phyloP scores from a whole-genome alignment of 2,113 vertebrate species.

The Microtus montanus region DNA sequence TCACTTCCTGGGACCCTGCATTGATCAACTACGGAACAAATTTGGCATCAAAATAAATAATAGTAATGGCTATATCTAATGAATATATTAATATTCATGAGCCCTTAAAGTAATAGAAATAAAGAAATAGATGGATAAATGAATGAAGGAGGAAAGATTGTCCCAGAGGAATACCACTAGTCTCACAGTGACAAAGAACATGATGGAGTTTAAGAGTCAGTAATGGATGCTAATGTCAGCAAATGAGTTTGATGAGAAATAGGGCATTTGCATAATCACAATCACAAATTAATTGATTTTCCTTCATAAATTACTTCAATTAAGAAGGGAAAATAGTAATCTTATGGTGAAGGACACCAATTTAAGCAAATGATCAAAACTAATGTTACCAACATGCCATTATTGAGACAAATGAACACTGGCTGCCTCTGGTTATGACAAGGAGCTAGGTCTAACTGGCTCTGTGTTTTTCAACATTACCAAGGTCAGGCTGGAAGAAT shows the following conservation, averaged over 20 bases:
- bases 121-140: not conserved
- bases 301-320: conserved; percentile 29
- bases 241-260: conserved; percentile 22
- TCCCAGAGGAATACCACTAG: not conserved
- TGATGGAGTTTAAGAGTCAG: conserved; percentile 6
- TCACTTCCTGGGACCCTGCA: not conserved
- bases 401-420: not conserved
- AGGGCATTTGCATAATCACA: conserved; percentile 8
- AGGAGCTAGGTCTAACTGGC: not conserved
- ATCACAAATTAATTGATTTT: not conserved
- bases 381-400: conserved; percentile 4
- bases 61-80: conserved; percentile 4
- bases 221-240: conserved; percentile 40
- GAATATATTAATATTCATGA: conserved; percentile 16
- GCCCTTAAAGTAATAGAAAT: not conserved
- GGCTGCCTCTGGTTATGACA: not conserved
- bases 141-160: not conserved
- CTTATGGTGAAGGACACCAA: not conserved
- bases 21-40: not conserved
- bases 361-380: conserved; percentile 36
- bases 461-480: not conserved
- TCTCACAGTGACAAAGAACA: not conserved
- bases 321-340: conserved; percentile 37
- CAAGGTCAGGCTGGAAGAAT: not conserved
- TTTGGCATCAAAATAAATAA: conserved; percentile 22